Conservation (phyloP, 2,797 vertebrate species). For the Gastrophryne carolinensis region DNA sequence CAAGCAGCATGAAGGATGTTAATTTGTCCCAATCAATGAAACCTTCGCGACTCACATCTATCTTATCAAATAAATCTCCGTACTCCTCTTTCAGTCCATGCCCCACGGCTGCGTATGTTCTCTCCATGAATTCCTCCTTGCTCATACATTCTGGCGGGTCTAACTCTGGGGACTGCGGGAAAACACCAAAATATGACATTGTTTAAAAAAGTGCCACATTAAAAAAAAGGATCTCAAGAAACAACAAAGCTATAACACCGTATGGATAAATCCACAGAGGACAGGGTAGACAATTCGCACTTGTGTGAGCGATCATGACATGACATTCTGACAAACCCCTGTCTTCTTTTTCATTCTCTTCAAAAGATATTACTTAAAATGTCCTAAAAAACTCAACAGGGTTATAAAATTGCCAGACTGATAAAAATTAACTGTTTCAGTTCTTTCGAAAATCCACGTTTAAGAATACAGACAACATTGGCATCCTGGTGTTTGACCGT, state of each 20-base stretch:
- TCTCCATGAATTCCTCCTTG: constrained; percentile 69
- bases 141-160: constrained; percentile 60
- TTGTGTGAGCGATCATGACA: background rate
- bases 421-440: too few species aligned
- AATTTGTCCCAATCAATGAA: constrained; percentile 74
- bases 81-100: constrained; percentile 73
- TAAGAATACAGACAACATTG: too few species aligned
- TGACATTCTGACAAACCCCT: background rate
- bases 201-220: background rate
- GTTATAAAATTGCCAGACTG: too few species aligned
- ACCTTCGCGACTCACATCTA: constrained; percentile 69
- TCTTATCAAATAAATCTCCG: constrained; percentile 78
- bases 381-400: too few species aligned
- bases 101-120: constrained; percentile 62
- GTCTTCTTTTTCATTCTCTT: background rate
- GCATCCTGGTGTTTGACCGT: too few species aligned
- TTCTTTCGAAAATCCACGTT: too few species aligned
- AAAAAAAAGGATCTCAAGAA: background rate
- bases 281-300: background rate
- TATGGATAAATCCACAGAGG: background rate
- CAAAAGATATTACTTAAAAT: background rate
- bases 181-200: background rate
- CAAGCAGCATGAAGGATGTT: constrained; percentile 74
- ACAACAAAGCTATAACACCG: background rate
- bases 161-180: constrained; percentile 54